These are phyloP conservation scores for Tenthredo notha DNA, from an alignment of 2,888 invertebrate species.

Conservation along the genomic window DNA sequence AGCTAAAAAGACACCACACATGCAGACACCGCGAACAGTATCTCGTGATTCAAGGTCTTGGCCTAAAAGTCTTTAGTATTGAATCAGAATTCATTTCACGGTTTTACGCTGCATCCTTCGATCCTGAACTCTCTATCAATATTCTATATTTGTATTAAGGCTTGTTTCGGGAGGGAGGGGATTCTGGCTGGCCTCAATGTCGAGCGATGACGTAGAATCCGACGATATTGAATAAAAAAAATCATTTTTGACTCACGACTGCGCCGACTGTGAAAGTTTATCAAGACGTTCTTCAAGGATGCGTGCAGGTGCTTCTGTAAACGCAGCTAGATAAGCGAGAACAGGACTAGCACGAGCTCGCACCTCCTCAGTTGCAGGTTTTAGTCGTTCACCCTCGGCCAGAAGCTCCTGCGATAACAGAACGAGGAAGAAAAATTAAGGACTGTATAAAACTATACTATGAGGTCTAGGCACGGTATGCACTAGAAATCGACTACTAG, in stretches of 20 bases:
- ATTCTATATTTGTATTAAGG: not conserved
- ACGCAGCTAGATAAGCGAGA: constrained; percentile 84
- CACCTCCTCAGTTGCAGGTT: constrained; percentile 84
- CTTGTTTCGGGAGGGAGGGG: constrained; percentile 5
- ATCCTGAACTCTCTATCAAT: constrained; percentile 24
- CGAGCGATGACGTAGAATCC: constrained; percentile 45
- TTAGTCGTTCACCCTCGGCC: constrained; percentile 86
- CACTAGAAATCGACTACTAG: constrained; percentile 45
- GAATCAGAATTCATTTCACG: constrained; percentile 21
- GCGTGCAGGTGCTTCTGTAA: constrained; percentile 85
- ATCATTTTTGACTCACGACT: constrained; percentile 79
- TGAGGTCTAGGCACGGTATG: constrained; percentile 29
- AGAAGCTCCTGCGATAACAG: constrained; percentile 84
- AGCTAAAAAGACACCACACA: not conserved
- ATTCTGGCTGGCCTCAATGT: constrained; percentile 43
- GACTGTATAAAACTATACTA: not conserved
- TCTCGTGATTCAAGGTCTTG: constrained; percentile 13
- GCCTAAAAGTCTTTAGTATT: not conserved
- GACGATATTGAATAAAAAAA: not conserved
- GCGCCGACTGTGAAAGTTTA: constrained; percentile 85
- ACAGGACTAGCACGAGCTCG: constrained; percentile 86
- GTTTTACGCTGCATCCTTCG: constrained; percentile 17
- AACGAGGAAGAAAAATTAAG: constrained; percentile 41
- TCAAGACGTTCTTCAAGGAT: constrained; percentile 86
- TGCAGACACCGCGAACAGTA: not conserved